Base-by-base conservation (phyloP, 2,888 invertebrate genomes). In the Dolichomitus sp. region DNA sequence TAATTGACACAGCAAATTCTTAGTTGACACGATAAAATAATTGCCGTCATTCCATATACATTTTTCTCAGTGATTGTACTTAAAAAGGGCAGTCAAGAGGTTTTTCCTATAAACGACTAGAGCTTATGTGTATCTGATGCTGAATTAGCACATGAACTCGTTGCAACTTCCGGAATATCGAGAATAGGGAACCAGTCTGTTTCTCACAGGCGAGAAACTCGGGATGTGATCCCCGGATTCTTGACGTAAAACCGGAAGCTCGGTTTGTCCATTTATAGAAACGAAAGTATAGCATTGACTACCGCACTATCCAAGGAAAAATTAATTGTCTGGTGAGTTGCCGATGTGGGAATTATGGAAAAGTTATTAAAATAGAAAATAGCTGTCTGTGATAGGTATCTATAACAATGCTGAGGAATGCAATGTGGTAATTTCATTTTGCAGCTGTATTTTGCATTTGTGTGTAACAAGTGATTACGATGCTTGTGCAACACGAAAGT, bases 241-340 rank as follows among this genome's bases (percentile, higher is more conserved):
- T 45, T 4, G 59, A 61, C 72, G 66, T 37, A 17, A 76, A 76
- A 76, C 81, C 66, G 76, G 81, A 81, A 76, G 50, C 69, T 63
- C 63, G 48, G 7, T n/a, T 68, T 81, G 70, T 42, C 81, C 81
- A 76, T 81, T 76, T 68, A 33, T 30, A 72, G 81, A 76, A 81
- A 33, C 72, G 81, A 81, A 81, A 81, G 81, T 59, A 54, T 33
- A 50, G 42, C 54, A 30, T 40, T 40, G 59, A 27, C 19, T 19
- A 65, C 57, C 52, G 27, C 52, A 0, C 17, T 9, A 61, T 42
- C 37, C 19, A 11, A 33, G 12, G 27, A 27, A 57, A 57, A 27
- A 40, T 80, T 45, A 68, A 63, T 74, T 80, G 42, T 45, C 65
- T 17, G 17, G 37, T 57, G 14, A 45, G 19, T 23, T 11, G 54